Evolutionary conservation across 2,888 invertebrate species (phyloP), one percentile per base, ranked within the genome.

Genomic region (Choreutis nemorana): DNA sequence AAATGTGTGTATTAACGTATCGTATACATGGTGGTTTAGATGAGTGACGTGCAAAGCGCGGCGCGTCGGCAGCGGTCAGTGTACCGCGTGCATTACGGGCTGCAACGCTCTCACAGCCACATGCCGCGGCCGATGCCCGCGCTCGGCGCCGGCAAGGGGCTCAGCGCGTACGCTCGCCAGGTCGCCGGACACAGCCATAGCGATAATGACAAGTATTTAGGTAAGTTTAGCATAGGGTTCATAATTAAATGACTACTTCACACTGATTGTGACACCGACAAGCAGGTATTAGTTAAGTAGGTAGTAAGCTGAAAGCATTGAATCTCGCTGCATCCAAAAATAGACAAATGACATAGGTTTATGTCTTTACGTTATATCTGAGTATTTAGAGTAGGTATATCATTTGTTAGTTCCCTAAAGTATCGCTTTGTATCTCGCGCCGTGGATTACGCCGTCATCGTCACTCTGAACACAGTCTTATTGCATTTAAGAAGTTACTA

Each of bases 41-140:
- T 77, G 77, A 70, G 58, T 63, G 55, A 75, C 68, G 72, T 46
- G 20, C 40, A 43, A 4, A 36, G 41, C 6, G 26, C 34, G 15
- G 14, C 47, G 10, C 65, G 65, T 3, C 54, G 63, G n/a, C 59
- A 63, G 46, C 58, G 73, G 23, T 75, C 77, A 3, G 75, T 75
- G 26, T 64, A 58, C 44, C 64, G 45, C 45, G 56, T 58, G 13
- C 77, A 77, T 49, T 77, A 73, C 59, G 44, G 39, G 33, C 54
- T 77, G 33, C 50, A 45, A 37, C 45, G 50, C 12, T 42, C 43
- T 1, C 45, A 50, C 21, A 45, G 59, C 42, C 50, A 60, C 48
- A 58, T 56, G 49, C 60, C 75, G 13, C 50, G 42, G 35, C 73
- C 75, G 1, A 5, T 18, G 8, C 14, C 6, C 16, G 14, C 32